phyloP scores from a whole-genome alignment of 2,888 invertebrate species.

The Urechis unicinctus region DNA sequence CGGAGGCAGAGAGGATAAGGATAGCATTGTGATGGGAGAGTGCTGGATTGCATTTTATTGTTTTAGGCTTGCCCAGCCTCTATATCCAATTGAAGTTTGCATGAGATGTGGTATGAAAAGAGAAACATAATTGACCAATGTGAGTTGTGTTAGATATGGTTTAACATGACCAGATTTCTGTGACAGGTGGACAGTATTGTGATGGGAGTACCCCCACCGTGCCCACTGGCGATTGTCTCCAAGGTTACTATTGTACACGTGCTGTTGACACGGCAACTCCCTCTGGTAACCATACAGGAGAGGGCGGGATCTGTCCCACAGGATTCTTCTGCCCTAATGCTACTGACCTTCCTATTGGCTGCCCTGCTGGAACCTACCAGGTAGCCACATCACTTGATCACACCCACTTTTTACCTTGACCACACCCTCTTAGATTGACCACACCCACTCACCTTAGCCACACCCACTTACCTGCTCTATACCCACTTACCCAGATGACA shows the following conservation, averaged over 20 bases:
- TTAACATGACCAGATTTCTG: no score
- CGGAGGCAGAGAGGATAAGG: no score
- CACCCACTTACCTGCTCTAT: no score
- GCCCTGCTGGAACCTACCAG: constrained; percentile 42
- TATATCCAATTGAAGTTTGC: no score
- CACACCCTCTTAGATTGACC: no score
- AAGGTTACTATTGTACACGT: constrained; percentile 40
- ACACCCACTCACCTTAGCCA: no score
- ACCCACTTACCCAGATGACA: no score
- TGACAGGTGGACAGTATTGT: constrained; percentile 22
- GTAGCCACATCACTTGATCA: constrained; percentile 17
- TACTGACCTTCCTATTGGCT: constrained; percentile 32
- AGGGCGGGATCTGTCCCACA: constrained; percentile 40
- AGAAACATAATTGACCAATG: no score
- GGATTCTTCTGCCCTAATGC: constrained; percentile 37
- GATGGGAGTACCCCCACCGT: constrained; percentile 34
- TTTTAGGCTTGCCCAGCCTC: no score
- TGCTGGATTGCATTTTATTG: background rate
- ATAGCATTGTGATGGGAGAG: no score
- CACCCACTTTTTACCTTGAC: no score
- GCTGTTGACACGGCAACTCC: constrained; percentile 41
- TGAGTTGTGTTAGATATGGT: no score
- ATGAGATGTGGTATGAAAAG: background rate
- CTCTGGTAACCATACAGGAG: constrained; percentile 38
- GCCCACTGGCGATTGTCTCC: constrained; percentile 32